Percentiles rank a stretch among this genome's conserved stretches.
These are phyloP conservation scores for Argyrosomus regius DNA, from an alignment of 2,797 vertebrate genomes.

Conservation along the genomic window DNA sequence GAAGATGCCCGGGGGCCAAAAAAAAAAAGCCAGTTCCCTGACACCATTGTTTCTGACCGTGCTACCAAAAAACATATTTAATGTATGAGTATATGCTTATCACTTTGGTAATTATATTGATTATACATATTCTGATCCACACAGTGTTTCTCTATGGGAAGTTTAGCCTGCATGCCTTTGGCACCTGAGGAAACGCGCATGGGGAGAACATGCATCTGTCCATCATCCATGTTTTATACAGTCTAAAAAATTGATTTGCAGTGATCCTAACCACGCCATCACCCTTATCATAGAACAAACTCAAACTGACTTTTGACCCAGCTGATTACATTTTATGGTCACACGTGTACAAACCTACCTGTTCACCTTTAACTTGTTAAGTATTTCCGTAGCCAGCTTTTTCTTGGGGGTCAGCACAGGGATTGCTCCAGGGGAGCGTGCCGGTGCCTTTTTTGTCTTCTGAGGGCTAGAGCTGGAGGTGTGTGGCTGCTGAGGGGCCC, in stretches of 20 bases:
- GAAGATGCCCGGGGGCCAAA: too few relatives aligned
- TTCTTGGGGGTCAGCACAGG: slow-evolving; percentile 75
- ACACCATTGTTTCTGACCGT: too few relatives aligned
- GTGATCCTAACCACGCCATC: too few relatives aligned
- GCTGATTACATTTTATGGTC: neutral
- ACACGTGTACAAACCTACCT: slow-evolving; percentile 60
- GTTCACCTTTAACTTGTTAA: slow-evolving; percentile 74
- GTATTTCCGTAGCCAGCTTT: slow-evolving; percentile 68
- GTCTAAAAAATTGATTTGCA: too few relatives aligned
- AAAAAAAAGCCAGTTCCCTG: too few relatives aligned
- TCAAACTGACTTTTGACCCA: neutral
- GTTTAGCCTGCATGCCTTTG: neutral
- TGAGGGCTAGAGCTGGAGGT: slow-evolving; percentile 4
- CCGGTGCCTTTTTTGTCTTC: slow-evolving; percentile 1
- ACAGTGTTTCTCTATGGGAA: neutral
- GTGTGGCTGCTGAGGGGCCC: slow-evolving; percentile 24
- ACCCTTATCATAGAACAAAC: neutral
- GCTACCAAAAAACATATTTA: too few relatives aligned
- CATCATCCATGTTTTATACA: too few relatives aligned
- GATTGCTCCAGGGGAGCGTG: neutral
- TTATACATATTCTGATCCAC: too few relatives aligned
- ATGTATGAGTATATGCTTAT: too few relatives aligned
- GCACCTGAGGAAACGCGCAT: neutral
- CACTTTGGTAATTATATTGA: too few relatives aligned
- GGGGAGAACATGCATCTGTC: neutral